Evolutionary conservation across 1,140 invertebrate species (phyloP).

Genomic region (Drosophila ambigua): DNA sequence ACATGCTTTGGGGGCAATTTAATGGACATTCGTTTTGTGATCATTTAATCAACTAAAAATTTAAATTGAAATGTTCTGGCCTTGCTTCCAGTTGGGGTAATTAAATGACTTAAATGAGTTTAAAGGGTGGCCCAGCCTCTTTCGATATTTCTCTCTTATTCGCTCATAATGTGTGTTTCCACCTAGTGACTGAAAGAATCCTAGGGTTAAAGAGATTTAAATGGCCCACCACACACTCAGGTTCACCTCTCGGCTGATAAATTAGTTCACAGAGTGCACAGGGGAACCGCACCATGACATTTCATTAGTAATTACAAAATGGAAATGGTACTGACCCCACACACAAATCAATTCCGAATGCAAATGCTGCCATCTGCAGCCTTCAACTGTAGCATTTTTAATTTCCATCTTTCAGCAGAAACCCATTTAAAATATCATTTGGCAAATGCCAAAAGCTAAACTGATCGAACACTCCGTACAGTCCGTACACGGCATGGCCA

Average conservation of each 20-base stretch:
- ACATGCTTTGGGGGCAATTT: constrained; percentile 43
- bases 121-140: too few relatives aligned
- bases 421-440: constrained; percentile 52
- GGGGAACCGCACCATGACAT: constrained; percentile 11
- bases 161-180: too few relatives aligned
- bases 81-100: background rate
- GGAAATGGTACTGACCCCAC: constrained; percentile 20
- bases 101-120: too few relatives aligned
- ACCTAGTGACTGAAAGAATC: too few relatives aligned
- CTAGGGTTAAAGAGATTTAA: too few relatives aligned
- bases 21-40: constrained; percentile 50
- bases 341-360: constrained; percentile 25
- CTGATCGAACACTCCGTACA: constrained; percentile 30
- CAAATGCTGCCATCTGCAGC: constrained; percentile 39
- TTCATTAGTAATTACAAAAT: constrained; percentile 31
- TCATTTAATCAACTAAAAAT: constrained; percentile 58
- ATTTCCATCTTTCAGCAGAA: constrained; percentile 35
- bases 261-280: background rate
- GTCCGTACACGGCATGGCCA: constrained; percentile 54
- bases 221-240: too few relatives aligned
- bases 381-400: constrained; percentile 53
- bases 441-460: constrained; percentile 52
- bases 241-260: background rate
- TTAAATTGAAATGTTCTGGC: constrained; percentile 23
- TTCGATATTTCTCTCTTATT: too few relatives aligned